Evolutionary conservation across 1,140 invertebrate species (phyloP), one percentile per base, ranked within the genome.

Genomic region (Leucophenga varia): DNA sequence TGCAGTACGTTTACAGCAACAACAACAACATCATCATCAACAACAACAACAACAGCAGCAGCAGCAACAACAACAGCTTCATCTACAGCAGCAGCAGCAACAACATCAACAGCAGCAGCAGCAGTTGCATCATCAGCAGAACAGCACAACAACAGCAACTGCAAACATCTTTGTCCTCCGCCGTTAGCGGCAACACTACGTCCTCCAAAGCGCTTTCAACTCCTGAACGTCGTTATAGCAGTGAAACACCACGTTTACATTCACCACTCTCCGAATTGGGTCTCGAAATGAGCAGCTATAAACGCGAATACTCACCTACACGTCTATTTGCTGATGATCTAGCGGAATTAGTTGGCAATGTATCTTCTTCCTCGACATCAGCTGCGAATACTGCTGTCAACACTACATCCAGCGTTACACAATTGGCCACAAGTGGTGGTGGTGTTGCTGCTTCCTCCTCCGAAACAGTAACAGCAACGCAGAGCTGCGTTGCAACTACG

Each of bases 281-380:
- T 6, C 79, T 85, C 31, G 81, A 81, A 16, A 83, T 86, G 81
- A 78, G 83, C 21, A 78, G 82, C 32, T 86, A 85, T 64, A 86
- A 86, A 57, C 79, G 82, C 0, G 70, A 79, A 3, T 78, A 81
- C 13, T 84, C 83, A 44, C 82, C 84, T 6, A 82, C 83, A 7
- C 83, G 79, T 49, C 79, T 86, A 48, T 83, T 83, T 61, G 79
- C 80, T 52, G 81, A 82, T 41, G 82, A 83, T 49, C 78, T 82
- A 36, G 64, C 69, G 2, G 72, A 74, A 5, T 35, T 74, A 14
- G 69, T 75, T 7, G 65, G 60, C 2, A 59, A 52, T 12, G 53
- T 51, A 30, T 18, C 58, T 2, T 50, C 61, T 5, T 51, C 60
- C 7, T 52, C 55, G 13, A 57, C 54, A 1, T 39, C 64, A 14